Evolutionary conservation across 2,797 vertebrate species (phyloP), one percentile per base, ranked within the genome.

Genomic region (Mormyrus hasselquistii): DNA sequence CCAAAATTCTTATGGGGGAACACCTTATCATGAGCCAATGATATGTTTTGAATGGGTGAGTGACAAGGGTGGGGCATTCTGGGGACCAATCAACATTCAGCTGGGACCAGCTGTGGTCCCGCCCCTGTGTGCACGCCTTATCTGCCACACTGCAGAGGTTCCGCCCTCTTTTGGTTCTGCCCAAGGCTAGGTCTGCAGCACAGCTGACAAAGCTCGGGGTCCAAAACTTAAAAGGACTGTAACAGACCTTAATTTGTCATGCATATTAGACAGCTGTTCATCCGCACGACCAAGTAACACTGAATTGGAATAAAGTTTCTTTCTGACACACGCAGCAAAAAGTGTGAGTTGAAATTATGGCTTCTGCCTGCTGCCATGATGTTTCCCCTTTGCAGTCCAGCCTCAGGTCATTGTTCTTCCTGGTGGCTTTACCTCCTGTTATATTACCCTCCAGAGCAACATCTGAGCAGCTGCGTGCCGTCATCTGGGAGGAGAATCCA

Each of bases 321-420:
- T 85, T 52, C 29, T 0, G n/a, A 85, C 83, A 52, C 22, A 86
- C 85, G 19, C 34, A 34, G 53, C 50, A 41, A 50, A 52, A 73
- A 86, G 38, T 86, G 12, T 25, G 57, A 25, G 22, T 41, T 29
- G 57, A 85, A 86, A 89, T 89, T 49, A 86, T 89, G 16, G 10
- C 44, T 55, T 25, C 57, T 69, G 55, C 83, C 65, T n/a, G 57
- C 47, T 89, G 88, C 55, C 57, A 50, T 22, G 62, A n/a, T 7
- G 29, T 41, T 50, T 62, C 25, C 65, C 52, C 12, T 82, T 44
- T 52, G 44, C 41, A 62, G 53, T n/a, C 44, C n/a, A 55, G 50
- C 65, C 34, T 38, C 25, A 52, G 12, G 47, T 22, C n/a, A 19
- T 50, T 52, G 34, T 73, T 65, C 44, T 53, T 16, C 6, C n/a